Base-by-base conservation (phyloP, 1,140 invertebrate species). In the Trypoxylus dichotomus region DNA sequence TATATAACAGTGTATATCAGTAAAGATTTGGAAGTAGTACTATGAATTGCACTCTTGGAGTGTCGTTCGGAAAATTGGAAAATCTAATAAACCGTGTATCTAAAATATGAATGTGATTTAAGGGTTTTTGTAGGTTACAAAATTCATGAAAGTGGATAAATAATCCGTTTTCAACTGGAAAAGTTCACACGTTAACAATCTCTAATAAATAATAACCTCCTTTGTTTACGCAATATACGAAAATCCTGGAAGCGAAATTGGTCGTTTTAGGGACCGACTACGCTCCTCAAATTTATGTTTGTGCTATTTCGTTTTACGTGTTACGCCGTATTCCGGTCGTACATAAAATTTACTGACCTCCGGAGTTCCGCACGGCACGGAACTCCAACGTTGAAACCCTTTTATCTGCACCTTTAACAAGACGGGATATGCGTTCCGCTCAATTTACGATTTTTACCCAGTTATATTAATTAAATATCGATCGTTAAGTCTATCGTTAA, bases 391-490 rank as follows among this genome's bases (percentile, higher is more conserved):
- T 10, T 19, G 60, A 6, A 19, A 21, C 60, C 25, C 25, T 27
- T 27, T 63, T 27, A 63, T 27, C 60, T 63, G 60, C 2, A 27
- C 25, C 25, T 63, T 25, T 63, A 63, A 63, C 60, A 63, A 24
- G 60, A 10, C 60, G 60, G 3, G 7, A 63, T 19, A 63, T 3
- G 60, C n/a, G n/a, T n/a, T 3, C 13, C 10, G 60, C 47, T n/a
- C 7, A 63, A 25, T 63, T 63, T 63, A 63, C 60, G 60, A 63
- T 63, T 63, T 63, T 63, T 63, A 6, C 60, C 60, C 15, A 19
- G n/a, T 63, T 63, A 63, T 27, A 63, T 63, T 63, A 63, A 63
- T 63, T 63, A 63, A 63, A 63, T 63, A 63, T 63, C 60, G 60
- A 63, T 63, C 60, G 60, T 63, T 63, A 63, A 63, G 60, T 63